Conservation (phyloP, 1,140 invertebrate species). For the Drosophila seguyi region DNA sequence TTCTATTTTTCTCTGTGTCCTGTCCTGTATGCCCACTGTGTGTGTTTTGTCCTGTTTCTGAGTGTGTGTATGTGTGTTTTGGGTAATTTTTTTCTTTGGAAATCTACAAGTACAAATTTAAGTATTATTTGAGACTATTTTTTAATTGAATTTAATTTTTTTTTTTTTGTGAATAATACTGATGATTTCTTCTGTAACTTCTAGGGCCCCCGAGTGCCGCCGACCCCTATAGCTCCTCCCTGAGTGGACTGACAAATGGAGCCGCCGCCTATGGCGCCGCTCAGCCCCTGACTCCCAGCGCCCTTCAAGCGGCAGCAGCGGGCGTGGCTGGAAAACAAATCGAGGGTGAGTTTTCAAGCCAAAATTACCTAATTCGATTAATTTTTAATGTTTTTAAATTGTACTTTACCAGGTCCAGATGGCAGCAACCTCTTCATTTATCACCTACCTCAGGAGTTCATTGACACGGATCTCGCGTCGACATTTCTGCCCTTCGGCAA, state of each 20-base stretch:
- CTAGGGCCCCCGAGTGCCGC: conserved; percentile 71
- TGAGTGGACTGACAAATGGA: conserved; percentile 75
- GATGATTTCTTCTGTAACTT: conserved; percentile 11
- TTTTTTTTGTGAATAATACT: background rate
- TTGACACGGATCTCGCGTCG: conserved; percentile 96
- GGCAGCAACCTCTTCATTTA: conserved; percentile 99
- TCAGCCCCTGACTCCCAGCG: conserved; percentile 64
- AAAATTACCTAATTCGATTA: no score
- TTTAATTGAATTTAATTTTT: background rate
- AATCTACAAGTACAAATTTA: conserved; percentile 3
- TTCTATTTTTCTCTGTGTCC: conserved; percentile 24
- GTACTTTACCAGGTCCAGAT: no score
- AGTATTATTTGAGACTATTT: background rate
- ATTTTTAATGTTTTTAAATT: no score
- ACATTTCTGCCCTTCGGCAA: conserved; percentile 98
- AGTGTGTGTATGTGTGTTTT: conserved; percentile 30
- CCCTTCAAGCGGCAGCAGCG: conserved; percentile 75
- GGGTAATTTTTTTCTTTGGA: conserved; percentile 13
- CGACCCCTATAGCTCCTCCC: conserved; percentile 71
- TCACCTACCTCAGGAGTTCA: conserved; percentile 99
- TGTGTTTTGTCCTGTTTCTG: conserved; percentile 22
- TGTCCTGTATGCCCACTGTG: conserved; percentile 14
- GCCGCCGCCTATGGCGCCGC: conserved; percentile 61
- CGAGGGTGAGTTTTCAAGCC: no score
- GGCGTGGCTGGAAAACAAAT: conserved; percentile 83